phyloP scores from a whole-genome alignment of 2,888 invertebrate species.

The Epiblema foenella region DNA sequence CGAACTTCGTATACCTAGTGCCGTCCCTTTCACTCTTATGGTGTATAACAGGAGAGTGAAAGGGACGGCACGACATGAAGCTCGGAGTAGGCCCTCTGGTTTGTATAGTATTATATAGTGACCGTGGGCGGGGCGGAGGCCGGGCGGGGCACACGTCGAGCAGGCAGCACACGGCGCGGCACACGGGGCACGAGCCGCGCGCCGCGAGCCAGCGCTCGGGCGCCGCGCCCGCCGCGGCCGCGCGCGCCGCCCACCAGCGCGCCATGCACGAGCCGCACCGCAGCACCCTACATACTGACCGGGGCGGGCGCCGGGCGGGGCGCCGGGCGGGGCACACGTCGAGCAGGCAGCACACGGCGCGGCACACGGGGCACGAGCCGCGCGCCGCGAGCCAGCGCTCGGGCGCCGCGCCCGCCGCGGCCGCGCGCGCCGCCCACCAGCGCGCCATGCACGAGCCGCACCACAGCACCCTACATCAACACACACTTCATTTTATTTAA shows the following conservation, averaged over 20 bases:
- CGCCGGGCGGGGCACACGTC: constrained; percentile 86
- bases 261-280: constrained; percentile 95
- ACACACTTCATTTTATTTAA: too few relatives aligned
- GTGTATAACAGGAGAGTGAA: too few relatives aligned
- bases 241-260: constrained; percentile 94
- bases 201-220: background rate
- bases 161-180: constrained; percentile 23
- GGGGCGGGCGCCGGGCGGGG: too few relatives aligned
- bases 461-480: constrained; percentile 95
- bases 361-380: constrained; percentile 13
- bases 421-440: constrained; percentile 95
- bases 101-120: too few relatives aligned
- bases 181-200: constrained; percentile 6
- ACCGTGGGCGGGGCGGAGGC: too few relatives aligned
- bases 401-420: constrained; percentile 76
- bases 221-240: constrained; percentile 83
- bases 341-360: constrained; percentile 22
- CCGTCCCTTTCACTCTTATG: too few relatives aligned
- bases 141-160: constrained; percentile 84
- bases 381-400: background rate
- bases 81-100: too few relatives aligned
- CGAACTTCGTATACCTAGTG: too few relatives aligned
- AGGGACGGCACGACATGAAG: too few relatives aligned
- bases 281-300: constrained; percentile 92
- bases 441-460: constrained; percentile 93